Conservation (phyloP, 1,140 invertebrate species). For the Gerris buenoi region DNA sequence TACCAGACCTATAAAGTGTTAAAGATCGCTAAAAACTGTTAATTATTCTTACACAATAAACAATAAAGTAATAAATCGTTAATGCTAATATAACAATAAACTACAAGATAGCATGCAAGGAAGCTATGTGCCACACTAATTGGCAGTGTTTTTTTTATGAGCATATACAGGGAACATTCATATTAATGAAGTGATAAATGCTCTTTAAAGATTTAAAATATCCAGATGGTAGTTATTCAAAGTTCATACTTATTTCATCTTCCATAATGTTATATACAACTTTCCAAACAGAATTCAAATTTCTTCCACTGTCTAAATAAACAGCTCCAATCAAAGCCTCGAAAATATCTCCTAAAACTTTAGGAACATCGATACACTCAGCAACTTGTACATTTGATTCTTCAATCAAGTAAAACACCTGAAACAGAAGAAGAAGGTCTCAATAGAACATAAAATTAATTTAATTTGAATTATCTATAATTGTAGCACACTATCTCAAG, state of each 20-base stretch:
- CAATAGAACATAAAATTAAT: neutral
- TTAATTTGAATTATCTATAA: neutral
- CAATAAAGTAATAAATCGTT: too few relatives aligned
- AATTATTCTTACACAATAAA: too few relatives aligned
- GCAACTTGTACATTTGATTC: slow-evolving; percentile 48
- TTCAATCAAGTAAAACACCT: slow-evolving; percentile 42
- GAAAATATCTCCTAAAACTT: slow-evolving; percentile 86
- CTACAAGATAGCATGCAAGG: too few relatives aligned
- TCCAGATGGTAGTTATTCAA: neutral
- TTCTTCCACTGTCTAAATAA: slow-evolving; percentile 69
- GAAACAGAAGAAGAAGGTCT: slow-evolving; percentile 10
- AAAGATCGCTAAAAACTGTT: too few relatives aligned
- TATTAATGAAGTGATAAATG: neutral
- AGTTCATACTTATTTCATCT: slow-evolving; percentile 46
- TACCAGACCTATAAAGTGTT: too few relatives aligned
- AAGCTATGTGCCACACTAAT: too few relatives aligned
- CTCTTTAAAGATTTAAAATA: neutral
- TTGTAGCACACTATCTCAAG: neutral
- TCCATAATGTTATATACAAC: slow-evolving; percentile 62
- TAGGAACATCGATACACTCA: slow-evolving; percentile 75
- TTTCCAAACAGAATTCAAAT: slow-evolving; percentile 64
- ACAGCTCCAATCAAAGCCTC: slow-evolving; percentile 85
- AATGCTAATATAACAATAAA: too few relatives aligned
- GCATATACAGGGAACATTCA: too few relatives aligned
- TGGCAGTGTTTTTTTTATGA: neutral